phyloP scores from a whole-genome alignment of 2,797 vertebrate genomes.

The Synanceia verrucosa region DNA sequence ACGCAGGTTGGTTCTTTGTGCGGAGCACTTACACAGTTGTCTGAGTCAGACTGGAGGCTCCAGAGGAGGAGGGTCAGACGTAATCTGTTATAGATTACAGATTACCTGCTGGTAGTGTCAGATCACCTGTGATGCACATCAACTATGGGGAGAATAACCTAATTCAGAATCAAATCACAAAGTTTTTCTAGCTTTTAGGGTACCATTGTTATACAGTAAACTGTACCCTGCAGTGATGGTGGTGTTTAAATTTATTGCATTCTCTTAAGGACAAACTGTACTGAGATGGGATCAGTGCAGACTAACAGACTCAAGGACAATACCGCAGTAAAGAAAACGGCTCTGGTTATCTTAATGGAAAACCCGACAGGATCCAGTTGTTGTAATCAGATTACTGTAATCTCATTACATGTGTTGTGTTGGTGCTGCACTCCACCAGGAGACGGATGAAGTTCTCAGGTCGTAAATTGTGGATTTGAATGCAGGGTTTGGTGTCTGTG shows the following conservation, averaged over 20 bases:
- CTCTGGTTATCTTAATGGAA: slow-evolving; percentile 5
- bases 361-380: slow-evolving; percentile 21
- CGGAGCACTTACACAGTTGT: slow-evolving; percentile 60
- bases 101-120: slow-evolving; percentile 15
- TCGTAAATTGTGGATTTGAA: slow-evolving; percentile 25
- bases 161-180: neutral
- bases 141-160: neutral
- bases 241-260: neutral
- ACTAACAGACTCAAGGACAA: neutral
- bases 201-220: too few relatives aligned
- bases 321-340: slow-evolving; percentile 11
- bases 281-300: neutral
- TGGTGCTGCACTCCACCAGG: slow-evolving; percentile 5
- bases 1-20: slow-evolving; percentile 67
- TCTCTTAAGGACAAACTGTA: neutral
- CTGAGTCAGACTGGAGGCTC: slow-evolving; percentile 66
- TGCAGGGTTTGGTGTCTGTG: neutral
- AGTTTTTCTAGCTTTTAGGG: neutral
- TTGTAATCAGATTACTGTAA: slow-evolving; percentile 69
- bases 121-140: neutral
- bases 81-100: slow-evolving; percentile 48
- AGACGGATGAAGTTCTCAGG: slow-evolving; percentile 18
- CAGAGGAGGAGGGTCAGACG: slow-evolving; percentile 38
- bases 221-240: accelerated
- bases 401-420: slow-evolving; percentile 32